Base-by-base conservation (phyloP, 2,797 vertebrate genomes). In the Macroramphosus scolopax region DNA sequence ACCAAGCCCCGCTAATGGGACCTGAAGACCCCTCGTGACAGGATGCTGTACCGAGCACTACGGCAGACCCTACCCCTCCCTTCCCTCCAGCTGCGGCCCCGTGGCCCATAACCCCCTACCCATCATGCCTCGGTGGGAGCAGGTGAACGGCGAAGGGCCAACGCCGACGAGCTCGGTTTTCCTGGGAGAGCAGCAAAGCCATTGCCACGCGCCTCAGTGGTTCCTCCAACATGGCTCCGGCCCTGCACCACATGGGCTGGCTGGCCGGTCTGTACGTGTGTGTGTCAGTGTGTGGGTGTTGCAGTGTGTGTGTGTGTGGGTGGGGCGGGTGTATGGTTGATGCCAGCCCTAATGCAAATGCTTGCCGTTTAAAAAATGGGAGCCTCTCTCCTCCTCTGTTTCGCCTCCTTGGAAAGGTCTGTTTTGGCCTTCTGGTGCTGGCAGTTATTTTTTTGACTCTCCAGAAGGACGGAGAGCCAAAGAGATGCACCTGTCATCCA, bases 401-500 rank as follows among this genome's bases (percentile, higher is more conserved):
- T 78, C 75, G 81, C 76, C 69, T 81, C 51, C 81, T 84, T 85
- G 81, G 83, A 86, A 83, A 78, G 80, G 72, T 88, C 83, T 77
- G 63, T 77, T 78, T 65, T 81, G 83, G 75, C 83, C 83, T 89
- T 85, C 86, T 90, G 87, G 83, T 81, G 76, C 66, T 83, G 82
- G 68, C 77, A 77, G 45, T 79, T 70, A 58, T 77, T 68, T 79
- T 57, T 68, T 57, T 54, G 68, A 53, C 55, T 78, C 73, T 81
- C 78, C 77, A 76, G 78, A 75, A 82, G 72, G 78, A 88, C 65
- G 31, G 50, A 62, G 69, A 75, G 85, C 84, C 84, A 87, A 78
- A 63, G 70, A 87, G 79, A 86, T 78, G 85, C 89, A 90, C 89
- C 88, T 89, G 87, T 89, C 90, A 86, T 77, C 84, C 83, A 82